Evolutionary conservation across 2,113 vertebrate species (phyloP).

Genomic region (Pseudorectes ferrugineus): DNA sequence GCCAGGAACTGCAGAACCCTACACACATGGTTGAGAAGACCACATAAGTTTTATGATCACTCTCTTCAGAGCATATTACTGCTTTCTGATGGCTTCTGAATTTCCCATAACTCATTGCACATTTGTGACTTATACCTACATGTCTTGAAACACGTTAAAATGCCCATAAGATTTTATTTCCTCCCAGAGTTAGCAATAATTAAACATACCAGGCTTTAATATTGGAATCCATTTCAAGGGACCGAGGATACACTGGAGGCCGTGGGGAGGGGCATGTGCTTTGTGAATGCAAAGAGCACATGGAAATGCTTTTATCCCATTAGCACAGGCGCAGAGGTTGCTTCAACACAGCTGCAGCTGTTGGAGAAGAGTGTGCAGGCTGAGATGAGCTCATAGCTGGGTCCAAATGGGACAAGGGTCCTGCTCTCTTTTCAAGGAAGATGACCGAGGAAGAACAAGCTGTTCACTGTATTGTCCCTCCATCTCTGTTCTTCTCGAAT

Average conservation of each 20-base stretch:
- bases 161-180: not conserved
- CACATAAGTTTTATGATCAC: not conserved
- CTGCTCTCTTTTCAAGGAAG: not conserved
- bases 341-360: constrained; percentile 2
- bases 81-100: not conserved
- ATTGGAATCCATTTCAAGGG: not conserved
- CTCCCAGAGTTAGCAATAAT: not conserved
- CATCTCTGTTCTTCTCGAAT: not conserved
- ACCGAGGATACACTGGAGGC: not conserved
- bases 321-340: not conserved
- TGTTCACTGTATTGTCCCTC: not conserved
- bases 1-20: not conserved
- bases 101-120: not conserved
- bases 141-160: not conserved
- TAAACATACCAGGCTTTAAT: not conserved
- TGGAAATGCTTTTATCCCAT: constrained; percentile 11
- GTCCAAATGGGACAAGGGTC: not conserved
- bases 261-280: not conserved
- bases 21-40: not conserved
- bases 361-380: not conserved
- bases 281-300: not conserved
- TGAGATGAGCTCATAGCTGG: not conserved
- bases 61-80: not conserved
- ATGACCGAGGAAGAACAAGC: not conserved
- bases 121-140: not conserved